Evolutionary conservation across 2,888 invertebrate genomes (phyloP).

Genomic region (Cosmia pyralina): DNA sequence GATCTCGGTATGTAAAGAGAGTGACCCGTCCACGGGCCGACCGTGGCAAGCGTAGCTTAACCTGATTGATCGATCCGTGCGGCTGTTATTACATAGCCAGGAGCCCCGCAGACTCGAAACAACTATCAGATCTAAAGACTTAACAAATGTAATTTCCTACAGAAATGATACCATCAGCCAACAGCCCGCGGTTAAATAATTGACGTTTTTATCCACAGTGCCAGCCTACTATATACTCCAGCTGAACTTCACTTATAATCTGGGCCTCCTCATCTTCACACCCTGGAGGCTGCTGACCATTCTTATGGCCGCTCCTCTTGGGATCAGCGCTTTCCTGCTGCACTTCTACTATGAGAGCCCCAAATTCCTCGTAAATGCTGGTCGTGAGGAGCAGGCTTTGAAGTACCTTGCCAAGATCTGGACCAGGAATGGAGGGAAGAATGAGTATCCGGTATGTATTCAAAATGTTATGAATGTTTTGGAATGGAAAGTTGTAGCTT

Average conservation of each 20-base stretch:
- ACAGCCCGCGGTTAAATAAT: no score
- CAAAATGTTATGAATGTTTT: no score
- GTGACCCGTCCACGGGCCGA: no score
- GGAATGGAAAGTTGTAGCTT: no score
- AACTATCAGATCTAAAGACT: no score
- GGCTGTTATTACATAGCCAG: background rate
- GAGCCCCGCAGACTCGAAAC: no score
- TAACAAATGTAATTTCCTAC: no score
- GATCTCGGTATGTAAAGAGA: background rate
- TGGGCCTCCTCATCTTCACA: constrained; percentile 68
- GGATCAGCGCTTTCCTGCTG: constrained; percentile 88
- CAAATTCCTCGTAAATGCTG: constrained; percentile 92
- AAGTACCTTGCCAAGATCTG: constrained; percentile 90
- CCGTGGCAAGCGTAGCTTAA: background rate
- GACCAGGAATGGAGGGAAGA: constrained; percentile 83
- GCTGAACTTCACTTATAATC: constrained; percentile 63
- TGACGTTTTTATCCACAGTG: constrained; percentile 47
- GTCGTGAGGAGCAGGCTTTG: constrained; percentile 90
- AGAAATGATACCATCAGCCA: no score
- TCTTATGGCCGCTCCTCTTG: constrained; percentile 87
- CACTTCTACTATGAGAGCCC: constrained; percentile 92
- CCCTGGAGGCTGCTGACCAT: constrained; percentile 76
- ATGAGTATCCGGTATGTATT: constrained; percentile 50
- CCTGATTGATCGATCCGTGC: background rate
- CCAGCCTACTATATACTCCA: constrained; percentile 68